These are phyloP conservation scores for Ornithoptera alexandrae DNA, from an alignment of 2,888 invertebrate genomes.

Conservation along the genomic window DNA sequence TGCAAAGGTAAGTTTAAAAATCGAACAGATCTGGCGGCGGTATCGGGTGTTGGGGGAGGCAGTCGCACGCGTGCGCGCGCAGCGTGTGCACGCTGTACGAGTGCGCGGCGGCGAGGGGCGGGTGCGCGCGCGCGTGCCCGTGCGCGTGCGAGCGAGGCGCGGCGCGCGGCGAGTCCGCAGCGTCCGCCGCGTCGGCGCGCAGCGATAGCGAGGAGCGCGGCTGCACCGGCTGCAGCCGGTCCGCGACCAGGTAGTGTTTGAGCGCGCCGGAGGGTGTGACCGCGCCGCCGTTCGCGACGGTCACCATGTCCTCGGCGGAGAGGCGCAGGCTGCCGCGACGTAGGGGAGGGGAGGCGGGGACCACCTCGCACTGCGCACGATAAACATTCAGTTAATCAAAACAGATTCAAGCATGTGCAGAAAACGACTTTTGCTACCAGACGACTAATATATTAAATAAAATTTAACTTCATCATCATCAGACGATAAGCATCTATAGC, in stretches of 20 bases:
- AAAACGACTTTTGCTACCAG: no score
- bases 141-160: conserved; percentile 36
- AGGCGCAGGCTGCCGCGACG: conserved; percentile 63
- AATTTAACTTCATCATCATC: no score
- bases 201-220: conserved; percentile 62
- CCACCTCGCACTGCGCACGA: conserved; percentile 31
- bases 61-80: conserved; percentile 31
- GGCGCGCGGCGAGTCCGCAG: conserved; percentile 30
- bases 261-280: conserved; percentile 64
- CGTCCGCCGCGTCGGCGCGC: conserved; percentile 50
- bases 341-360: conserved; percentile 54
- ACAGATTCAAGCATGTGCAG: no score
- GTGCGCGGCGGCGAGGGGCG: conserved; percentile 24
- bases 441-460: no score
- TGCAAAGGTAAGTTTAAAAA: conserved; percentile 42
- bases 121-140: conserved; percentile 38
- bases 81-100: neutral
- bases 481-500: no score
- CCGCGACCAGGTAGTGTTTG: conserved; percentile 64
- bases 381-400: neutral
- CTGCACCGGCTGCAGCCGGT: conserved; percentile 46
- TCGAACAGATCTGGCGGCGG: conserved; percentile 73
- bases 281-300: conserved; percentile 69
- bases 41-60: conserved; percentile 45
- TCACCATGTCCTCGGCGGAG: conserved; percentile 70